Conservation (phyloP, 2,113 vertebrate genomes). For the Hippocampus guttulatus region DNA sequence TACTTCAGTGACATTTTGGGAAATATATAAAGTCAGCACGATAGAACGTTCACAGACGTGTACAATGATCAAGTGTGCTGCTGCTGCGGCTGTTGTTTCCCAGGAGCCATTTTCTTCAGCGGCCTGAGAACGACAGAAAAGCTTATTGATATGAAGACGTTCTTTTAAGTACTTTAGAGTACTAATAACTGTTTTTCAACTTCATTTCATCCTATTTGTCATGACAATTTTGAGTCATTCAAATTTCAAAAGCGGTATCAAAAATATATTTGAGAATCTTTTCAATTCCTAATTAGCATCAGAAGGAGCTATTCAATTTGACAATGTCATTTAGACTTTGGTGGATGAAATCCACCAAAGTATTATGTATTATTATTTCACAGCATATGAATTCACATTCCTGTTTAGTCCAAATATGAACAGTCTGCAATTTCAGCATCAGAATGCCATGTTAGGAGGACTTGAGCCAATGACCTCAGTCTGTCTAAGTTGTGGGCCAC, state of each 20-base stretch:
- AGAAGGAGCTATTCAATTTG: background rate
- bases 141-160: background rate
- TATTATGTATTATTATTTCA: background rate
- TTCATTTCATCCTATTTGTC: background rate
- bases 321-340: background rate
- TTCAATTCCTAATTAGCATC: background rate
- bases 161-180: background rate
- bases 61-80: background rate
- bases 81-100: slow-evolving; percentile 30
- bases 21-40: background rate
- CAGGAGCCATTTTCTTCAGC: background rate
- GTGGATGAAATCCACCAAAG: background rate
- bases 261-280: background rate
- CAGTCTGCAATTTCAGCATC: background rate
- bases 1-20: background rate
- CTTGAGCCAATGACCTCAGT: background rate
- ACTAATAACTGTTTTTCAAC: background rate
- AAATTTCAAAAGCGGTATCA: background rate
- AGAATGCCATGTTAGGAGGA: background rate
- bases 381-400: background rate
- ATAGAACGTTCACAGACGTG: slow-evolving; percentile 1
- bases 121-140: slow-evolving; percentile 29
- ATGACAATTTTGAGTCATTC: background rate
- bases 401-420: background rate
- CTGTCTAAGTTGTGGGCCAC: background rate